Percentiles rank a stretch among this genome's conserved stretches.
These are phyloP conservation scores for Gallinago stenura DNA, from an alignment of 2,797 vertebrate genomes.

Conservation along the genomic window DNA sequence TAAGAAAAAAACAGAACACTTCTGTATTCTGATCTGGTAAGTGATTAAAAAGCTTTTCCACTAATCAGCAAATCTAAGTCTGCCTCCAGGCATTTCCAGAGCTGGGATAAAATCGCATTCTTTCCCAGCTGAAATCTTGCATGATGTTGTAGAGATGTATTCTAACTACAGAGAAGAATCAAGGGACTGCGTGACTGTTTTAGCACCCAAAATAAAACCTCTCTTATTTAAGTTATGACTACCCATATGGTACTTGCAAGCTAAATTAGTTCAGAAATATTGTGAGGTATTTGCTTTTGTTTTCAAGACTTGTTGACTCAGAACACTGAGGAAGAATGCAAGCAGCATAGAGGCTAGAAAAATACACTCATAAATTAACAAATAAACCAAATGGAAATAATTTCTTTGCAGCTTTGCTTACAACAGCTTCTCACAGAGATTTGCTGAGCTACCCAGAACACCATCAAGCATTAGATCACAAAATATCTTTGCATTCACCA, in stretches of 20 bases:
- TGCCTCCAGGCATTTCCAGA: neutral
- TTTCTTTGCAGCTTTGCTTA: neutral
- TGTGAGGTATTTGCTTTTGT: neutral
- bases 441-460: neutral
- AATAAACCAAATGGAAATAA: neutral
- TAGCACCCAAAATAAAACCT: neutral
- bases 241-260: neutral
- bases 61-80: neutral
- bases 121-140: neutral
- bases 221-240: neutral
- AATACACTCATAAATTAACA: neutral
- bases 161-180: neutral
- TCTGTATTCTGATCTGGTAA: neutral
- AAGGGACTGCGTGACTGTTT: neutral
- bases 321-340: neutral
- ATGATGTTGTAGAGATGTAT: neutral
- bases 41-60: neutral
- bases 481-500: neutral
- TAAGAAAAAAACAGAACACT: neutral
- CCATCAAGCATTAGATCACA: neutral
- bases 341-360: neutral
- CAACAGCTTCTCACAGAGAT: neutral
- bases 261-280: neutral
- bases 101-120: neutral
- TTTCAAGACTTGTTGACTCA: conserved; percentile 4